These are phyloP conservation scores for Eremobia ochroleuca DNA, from an alignment of 2,888 invertebrate genomes.

Conservation along the genomic window DNA sequence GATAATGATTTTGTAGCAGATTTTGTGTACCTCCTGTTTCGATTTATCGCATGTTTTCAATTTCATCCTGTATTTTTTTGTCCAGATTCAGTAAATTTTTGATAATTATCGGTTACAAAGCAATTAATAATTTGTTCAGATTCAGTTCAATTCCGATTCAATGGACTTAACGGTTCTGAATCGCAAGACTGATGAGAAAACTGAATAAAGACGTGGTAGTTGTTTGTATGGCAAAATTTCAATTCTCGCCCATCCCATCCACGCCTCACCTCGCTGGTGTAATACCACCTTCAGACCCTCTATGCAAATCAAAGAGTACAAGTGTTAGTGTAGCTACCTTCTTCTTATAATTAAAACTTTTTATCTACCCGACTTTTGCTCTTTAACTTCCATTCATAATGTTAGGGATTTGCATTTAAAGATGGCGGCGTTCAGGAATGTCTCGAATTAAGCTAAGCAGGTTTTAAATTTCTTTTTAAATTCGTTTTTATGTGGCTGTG, in stretches of 20 bases:
- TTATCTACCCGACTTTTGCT: constrained; percentile 64
- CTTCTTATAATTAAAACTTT: constrained; percentile 74
- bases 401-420: constrained; percentile 63
- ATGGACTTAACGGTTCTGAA: neutral
- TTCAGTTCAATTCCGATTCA: neutral
- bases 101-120: neutral
- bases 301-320: constrained; percentile 68
- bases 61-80: no score
- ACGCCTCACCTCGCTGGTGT: no score
- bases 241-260: no score
- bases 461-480: constrained; percentile 30
- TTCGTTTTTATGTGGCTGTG: neutral
- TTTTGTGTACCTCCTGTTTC: no score
- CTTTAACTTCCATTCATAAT: constrained; percentile 56
- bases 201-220: constrained; percentile 19
- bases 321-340: constrained; percentile 71
- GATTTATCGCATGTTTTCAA: no score
- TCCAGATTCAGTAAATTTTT: neutral
- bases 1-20: no score
- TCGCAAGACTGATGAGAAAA: constrained; percentile 16
- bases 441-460: constrained; percentile 40
- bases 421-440: constrained; percentile 35
- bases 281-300: constrained; percentile 20
- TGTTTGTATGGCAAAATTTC: no score
- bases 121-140: neutral